Percentiles rank a stretch among this genome's conserved stretches.
Evolutionary conservation across 2,888 invertebrate genomes (phyloP).

Genomic region (Stenodera caucasica): DNA sequence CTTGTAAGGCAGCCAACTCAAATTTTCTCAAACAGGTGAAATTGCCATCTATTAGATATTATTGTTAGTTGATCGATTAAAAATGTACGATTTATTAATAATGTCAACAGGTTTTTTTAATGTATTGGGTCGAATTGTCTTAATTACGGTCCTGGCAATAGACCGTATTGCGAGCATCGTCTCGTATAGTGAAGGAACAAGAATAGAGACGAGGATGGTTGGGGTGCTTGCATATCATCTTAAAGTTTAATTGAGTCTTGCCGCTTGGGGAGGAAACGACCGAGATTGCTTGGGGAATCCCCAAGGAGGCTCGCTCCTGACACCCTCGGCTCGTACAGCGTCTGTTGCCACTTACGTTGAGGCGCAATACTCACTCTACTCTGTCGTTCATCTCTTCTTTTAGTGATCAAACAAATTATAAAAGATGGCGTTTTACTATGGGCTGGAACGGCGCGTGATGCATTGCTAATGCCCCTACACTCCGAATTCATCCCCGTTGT

Average conservation of each 20-base stretch:
- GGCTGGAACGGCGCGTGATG: slow-evolving; percentile 35
- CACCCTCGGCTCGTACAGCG: slow-evolving; percentile 51
- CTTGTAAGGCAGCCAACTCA: slow-evolving; percentile 12
- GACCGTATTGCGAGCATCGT: slow-evolving; percentile 32
- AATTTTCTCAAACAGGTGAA: slow-evolving; percentile 24
- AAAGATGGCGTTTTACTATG: slow-evolving; percentile 47
- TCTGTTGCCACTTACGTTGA: slow-evolving; percentile 47
- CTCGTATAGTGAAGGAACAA: slow-evolving; percentile 26
- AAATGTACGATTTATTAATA: too few species aligned
- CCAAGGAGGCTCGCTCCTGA: slow-evolving; percentile 56
- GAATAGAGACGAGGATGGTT: slow-evolving; percentile 35
- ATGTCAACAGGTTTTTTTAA: not conserved
- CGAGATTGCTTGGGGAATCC: slow-evolving; percentile 55
- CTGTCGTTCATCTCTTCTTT: slow-evolving; percentile 39
- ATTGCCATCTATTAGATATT: slow-evolving; percentile 15
- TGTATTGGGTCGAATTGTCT: slow-evolving; percentile 26
- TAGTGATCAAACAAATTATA: slow-evolving; percentile 56
- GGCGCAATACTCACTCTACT: slow-evolving; percentile 39
- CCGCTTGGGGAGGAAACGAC: slow-evolving; percentile 57
- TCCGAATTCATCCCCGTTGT: too few species aligned
- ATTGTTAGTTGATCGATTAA: too few species aligned
- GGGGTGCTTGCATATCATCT: slow-evolving; percentile 63
- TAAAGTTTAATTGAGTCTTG: slow-evolving; percentile 74
- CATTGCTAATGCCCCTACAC: slow-evolving; percentile 35
- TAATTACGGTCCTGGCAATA: slow-evolving; percentile 39